A percentile compares a stretch with the other conserved stretches of the same genome.
phyloP scores from a whole-genome alignment of 2,113 vertebrate genomes.

The Cephalophus harveyi region DNA sequence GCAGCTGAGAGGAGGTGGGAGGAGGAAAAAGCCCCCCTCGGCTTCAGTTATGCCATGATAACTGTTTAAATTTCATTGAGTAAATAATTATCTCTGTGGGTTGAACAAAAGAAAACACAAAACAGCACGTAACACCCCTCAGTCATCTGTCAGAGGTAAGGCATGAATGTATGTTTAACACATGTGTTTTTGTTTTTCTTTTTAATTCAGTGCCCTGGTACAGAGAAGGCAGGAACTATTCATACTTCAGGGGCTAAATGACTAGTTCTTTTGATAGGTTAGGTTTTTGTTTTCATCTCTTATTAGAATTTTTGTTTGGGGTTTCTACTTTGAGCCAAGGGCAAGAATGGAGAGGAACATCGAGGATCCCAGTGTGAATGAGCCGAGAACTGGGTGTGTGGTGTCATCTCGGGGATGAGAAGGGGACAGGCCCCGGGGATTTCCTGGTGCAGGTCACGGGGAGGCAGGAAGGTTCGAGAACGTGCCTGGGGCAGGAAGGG shows the following conservation, averaged over 20 bases:
- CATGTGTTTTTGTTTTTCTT: neutral
- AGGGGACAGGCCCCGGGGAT: neutral
- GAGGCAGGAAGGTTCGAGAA: neutral
- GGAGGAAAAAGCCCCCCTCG: neutral
- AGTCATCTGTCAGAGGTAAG: constrained; percentile 42
- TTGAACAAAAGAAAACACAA: neutral
- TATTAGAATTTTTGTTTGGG: neutral
- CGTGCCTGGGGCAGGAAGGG: neutral
- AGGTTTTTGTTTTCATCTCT: constrained; percentile 20
- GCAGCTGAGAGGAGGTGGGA: neutral
- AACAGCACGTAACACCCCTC: neutral
- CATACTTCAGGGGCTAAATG: constrained; percentile 18
- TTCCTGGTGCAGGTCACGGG: neutral
- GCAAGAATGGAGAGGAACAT: neutral
- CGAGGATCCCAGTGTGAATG: rapidly evolving
- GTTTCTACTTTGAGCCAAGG: constrained; percentile 17
- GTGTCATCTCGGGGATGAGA: neutral
- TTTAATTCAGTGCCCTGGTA: neutral
- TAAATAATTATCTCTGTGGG: constrained; percentile 55
- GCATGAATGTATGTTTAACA: neutral
- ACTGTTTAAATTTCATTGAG: constrained; percentile 48
- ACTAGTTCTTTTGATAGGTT: neutral
- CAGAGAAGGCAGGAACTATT: neutral
- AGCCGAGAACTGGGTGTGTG: neutral
- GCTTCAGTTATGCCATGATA: neutral